Evolutionary conservation across 2,797 vertebrate species (phyloP).

Genomic region (Fratercula arctica): DNA sequence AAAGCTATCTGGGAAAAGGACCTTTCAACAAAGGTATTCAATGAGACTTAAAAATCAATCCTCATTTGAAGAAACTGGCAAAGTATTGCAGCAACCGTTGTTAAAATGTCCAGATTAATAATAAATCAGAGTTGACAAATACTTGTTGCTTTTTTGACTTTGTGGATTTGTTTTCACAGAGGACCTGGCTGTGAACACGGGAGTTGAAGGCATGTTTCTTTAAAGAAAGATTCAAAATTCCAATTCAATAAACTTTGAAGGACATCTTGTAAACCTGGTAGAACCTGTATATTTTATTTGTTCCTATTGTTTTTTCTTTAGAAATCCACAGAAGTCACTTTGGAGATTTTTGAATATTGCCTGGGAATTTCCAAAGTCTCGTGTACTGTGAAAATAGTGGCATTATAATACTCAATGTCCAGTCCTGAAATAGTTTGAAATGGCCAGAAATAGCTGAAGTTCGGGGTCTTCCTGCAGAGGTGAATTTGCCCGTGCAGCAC

Average conservation of each 20-base stretch:
- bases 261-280: not conserved
- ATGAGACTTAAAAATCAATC: conserved; percentile 56
- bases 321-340: not conserved
- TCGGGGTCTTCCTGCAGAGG: not conserved
- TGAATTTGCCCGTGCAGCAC: not conserved
- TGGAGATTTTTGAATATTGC: not conserved
- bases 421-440: not conserved
- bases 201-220: not conserved
- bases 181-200: rapidly evolving
- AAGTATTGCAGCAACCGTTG: not conserved
- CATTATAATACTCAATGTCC: not conserved
- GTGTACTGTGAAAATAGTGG: not conserved
- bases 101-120: not conserved
- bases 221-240: not conserved
- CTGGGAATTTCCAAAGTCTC: not conserved
- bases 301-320: not conserved
- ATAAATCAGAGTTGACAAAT: conserved; percentile 1
- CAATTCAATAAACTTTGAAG: not conserved
- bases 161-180: not conserved
- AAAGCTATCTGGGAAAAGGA: conserved; percentile 40
- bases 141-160: not conserved
- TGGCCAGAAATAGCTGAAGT: not conserved
- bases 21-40: conserved; percentile 39
- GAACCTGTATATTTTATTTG: not conserved
- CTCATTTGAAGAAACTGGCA: not conserved